Evolutionary conservation across 2,113 vertebrate genomes (phyloP), one percentile per base, ranked within the genome.

Genomic region (Zapus hudsonius): DNA sequence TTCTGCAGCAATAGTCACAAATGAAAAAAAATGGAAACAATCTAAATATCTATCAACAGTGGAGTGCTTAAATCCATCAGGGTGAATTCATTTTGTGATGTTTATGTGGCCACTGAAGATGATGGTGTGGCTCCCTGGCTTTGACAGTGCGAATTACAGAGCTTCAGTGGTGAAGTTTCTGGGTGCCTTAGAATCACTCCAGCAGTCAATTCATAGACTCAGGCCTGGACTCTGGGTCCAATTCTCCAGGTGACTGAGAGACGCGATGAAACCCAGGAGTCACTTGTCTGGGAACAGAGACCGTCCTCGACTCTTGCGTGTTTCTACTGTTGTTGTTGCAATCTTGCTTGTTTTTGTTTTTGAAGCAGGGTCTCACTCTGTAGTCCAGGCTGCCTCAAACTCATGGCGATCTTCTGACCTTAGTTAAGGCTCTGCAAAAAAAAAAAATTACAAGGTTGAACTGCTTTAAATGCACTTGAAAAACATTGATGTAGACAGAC

Each of bases 401-500:
- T 52, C 52, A 52, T 12, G 7, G 52, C 52, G 11, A 33, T 31
- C 64, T 5, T 36, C 36, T 70, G 11, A 55, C 8, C 57, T 76
- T 61, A 63, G 84, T 79, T 82, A 64, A 2, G 2, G 12, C 61
- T 66, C 44, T 70, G 19, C 36, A 84, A 75, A 78, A n/a, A n/a
- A n/a, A n/a, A n/a, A n/a, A n/a, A n/a, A n/a, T n/a, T 64, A 74
- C 47, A 59, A 40, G 7, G 40, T 27, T 31, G 5, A 69, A 63
- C 38, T 78, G 22, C 40, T 85, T 92, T 92, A 86, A 85, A 74
- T n/a, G 72, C 12, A 2, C 86, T 79, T 83, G 74, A 89, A 83
- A 89, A 64, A 59, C 69, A 44, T 17, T n/a, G 27, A 52, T 44
- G 5, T 36, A 33, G 40, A 74, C 85, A 83, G 64, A 59, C 25